phyloP scores from a whole-genome alignment of 2,888 invertebrate genomes.

The Leptarthrus brevirostris region DNA sequence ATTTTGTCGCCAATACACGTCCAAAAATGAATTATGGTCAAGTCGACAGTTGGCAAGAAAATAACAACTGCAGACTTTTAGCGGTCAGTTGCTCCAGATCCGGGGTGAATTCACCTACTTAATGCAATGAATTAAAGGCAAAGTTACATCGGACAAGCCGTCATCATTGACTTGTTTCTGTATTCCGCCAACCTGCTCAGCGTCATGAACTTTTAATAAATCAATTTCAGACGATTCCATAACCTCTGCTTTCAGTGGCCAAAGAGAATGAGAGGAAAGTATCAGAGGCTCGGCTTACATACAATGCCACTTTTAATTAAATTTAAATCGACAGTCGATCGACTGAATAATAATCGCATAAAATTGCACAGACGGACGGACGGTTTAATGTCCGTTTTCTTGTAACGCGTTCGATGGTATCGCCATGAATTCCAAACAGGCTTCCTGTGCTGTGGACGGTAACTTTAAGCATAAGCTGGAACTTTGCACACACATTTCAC shows the following conservation, averaged over 20 bases:
- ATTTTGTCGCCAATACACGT: too few species aligned
- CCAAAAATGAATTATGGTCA: too few species aligned
- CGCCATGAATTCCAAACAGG: constrained; percentile 18
- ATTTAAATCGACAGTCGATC: constrained; percentile 33
- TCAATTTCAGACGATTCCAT: constrained; percentile 2
- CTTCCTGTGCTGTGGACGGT: constrained; percentile 24
- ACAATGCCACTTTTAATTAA: constrained; percentile 40
- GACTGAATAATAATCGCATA: constrained; percentile 41
- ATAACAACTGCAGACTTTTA: too few species aligned
- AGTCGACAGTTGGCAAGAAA: too few species aligned
- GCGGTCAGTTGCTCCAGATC: too few species aligned
- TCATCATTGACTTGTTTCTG: too few species aligned
- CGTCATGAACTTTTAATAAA: constrained; percentile 1
- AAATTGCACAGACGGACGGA: constrained; percentile 28
- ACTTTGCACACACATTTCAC: constrained; percentile 1
- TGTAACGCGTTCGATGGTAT: constrained; percentile 3
- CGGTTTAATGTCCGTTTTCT: constrained; percentile 12
- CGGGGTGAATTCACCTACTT: too few species aligned
- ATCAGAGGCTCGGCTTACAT: neutral
- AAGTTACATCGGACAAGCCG: too few species aligned
- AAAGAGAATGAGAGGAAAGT: neutral
- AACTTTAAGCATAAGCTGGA: neutral
- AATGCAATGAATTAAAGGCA: too few species aligned
- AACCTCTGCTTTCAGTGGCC: neutral
- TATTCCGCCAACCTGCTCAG: neutral